phyloP scores from a whole-genome alignment of 2,888 invertebrate genomes.

The Petrophora chlorosata region DNA sequence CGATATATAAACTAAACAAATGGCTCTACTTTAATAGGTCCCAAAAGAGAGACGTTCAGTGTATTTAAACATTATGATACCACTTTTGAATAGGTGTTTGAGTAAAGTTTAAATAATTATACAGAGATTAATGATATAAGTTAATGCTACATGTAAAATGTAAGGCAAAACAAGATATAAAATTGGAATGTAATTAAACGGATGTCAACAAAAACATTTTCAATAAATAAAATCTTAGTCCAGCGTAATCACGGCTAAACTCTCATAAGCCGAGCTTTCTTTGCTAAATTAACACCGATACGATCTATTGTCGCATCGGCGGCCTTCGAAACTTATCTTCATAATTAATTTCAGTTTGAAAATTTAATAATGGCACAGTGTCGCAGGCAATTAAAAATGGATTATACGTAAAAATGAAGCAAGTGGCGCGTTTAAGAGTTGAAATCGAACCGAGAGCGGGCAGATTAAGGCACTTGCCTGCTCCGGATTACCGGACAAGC shows the following conservation, averaged over 20 bases:
- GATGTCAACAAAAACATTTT: conserved; percentile 35
- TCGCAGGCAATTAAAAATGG: conserved; percentile 78
- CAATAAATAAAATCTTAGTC: conserved; percentile 45
- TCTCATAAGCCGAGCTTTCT: conserved; percentile 58
- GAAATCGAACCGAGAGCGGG: conserved; percentile 73
- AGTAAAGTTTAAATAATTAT: neutral
- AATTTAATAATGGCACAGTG: conserved; percentile 68
- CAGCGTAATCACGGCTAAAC: conserved; percentile 30
- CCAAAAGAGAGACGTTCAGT: too few species aligned
- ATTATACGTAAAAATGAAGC: conserved; percentile 79
- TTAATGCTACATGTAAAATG: neutral
- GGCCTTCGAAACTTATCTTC: conserved; percentile 67
- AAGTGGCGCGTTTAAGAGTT: conserved; percentile 74
- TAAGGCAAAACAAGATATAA: too few species aligned
- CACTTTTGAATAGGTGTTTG: too few species aligned
- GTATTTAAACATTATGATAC: too few species aligned
- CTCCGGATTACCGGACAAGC: conserved; percentile 72
- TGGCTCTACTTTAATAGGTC: too few species aligned
- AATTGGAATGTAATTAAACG: neutral
- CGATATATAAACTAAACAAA: too few species aligned
- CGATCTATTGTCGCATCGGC: conserved; percentile 73
- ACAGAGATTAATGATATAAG: neutral
- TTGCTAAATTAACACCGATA: conserved; percentile 75
- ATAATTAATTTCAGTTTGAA: conserved; percentile 75
- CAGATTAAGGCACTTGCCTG: conserved; percentile 77